These are phyloP conservation scores for Sula dactylatra DNA, from an alignment of 2,113 vertebrate species.

Conservation along the genomic window DNA sequence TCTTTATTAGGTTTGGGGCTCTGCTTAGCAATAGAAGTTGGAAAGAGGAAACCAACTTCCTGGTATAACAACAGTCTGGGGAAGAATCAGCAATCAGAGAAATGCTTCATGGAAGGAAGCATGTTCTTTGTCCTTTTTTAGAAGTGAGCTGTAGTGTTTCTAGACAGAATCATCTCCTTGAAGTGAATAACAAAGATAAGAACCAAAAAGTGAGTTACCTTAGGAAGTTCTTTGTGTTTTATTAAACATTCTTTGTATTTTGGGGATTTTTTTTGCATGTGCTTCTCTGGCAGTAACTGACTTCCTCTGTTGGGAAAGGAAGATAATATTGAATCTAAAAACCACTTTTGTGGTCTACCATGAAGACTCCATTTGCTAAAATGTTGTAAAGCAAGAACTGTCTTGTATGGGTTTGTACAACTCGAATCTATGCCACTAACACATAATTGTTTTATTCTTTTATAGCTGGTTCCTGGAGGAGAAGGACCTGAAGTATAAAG, in stretches of 20 bases:
- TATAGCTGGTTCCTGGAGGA: conserved; percentile 94
- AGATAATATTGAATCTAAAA: neutral
- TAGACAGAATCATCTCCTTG: neutral
- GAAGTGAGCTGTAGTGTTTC: neutral
- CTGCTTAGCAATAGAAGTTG: neutral
- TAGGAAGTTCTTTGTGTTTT: neutral
- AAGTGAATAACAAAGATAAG: neutral
- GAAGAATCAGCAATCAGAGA: neutral
- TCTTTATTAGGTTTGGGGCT: neutral
- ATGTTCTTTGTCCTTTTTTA: neutral
- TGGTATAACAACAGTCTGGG: neutral
- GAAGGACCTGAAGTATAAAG: conserved; percentile 94
- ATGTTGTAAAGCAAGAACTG: neutral
- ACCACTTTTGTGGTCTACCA: neutral
- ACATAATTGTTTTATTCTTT: neutral
- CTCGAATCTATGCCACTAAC: neutral
- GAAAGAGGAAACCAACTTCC: neutral
- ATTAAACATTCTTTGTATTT: neutral
- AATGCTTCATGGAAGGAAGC: neutral
- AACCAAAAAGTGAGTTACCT: fast-evolving
- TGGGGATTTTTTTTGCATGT: neutral
- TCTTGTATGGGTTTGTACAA: neutral
- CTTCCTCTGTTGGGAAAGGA: neutral
- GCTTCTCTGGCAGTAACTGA: neutral
- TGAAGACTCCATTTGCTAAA: neutral